phyloP scores from a whole-genome alignment of 2,888 invertebrate species.

The Caenorhabditis panamensis region DNA sequence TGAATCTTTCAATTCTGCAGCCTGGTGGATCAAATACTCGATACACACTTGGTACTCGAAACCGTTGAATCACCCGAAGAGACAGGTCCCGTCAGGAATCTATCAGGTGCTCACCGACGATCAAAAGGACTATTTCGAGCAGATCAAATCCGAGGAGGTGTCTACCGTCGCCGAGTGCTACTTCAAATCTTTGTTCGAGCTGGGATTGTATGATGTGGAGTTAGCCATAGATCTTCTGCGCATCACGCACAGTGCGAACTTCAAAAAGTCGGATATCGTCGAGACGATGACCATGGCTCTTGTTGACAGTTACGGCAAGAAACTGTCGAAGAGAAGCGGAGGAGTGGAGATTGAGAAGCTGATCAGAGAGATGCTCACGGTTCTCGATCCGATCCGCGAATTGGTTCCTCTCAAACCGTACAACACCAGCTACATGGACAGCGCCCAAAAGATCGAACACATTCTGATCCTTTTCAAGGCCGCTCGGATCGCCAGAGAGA shows the following conservation, averaged over 20 bases:
- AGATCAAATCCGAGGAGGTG: conserved; percentile 23
- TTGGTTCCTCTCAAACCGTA: conserved; percentile 27
- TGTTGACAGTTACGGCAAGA: conserved; percentile 53
- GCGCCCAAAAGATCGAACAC: conserved; percentile 38
- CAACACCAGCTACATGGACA: conserved; percentile 14
- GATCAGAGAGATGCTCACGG: conserved; percentile 20
- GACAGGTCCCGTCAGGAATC: conserved; percentile 53
- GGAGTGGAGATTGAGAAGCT: conserved; percentile 26
- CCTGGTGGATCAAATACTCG: conserved; percentile 58
- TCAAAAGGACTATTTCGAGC: conserved; percentile 33
- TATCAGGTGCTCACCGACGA: conserved; percentile 30
- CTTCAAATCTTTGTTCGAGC: conserved; percentile 47
- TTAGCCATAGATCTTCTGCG: conserved; percentile 30
- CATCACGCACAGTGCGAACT: conserved; percentile 4
- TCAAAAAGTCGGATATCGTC: conserved; percentile 18
- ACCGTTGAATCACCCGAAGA: conserved; percentile 9
- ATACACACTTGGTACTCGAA: conserved; percentile 27
- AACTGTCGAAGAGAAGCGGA: conserved; percentile 23
- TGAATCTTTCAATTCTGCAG: conserved; percentile 21
- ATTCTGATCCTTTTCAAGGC: conserved; percentile 44
- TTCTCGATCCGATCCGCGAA: conserved; percentile 36
- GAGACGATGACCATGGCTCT: conserved; percentile 48
- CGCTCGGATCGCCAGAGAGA: conserved; percentile 47
- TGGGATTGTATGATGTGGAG: conserved; percentile 53
- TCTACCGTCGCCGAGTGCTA: conserved; percentile 35